These are phyloP conservation scores for Gavia stellata DNA, from an alignment of 2,113 vertebrate species.

Conservation along the genomic window DNA sequence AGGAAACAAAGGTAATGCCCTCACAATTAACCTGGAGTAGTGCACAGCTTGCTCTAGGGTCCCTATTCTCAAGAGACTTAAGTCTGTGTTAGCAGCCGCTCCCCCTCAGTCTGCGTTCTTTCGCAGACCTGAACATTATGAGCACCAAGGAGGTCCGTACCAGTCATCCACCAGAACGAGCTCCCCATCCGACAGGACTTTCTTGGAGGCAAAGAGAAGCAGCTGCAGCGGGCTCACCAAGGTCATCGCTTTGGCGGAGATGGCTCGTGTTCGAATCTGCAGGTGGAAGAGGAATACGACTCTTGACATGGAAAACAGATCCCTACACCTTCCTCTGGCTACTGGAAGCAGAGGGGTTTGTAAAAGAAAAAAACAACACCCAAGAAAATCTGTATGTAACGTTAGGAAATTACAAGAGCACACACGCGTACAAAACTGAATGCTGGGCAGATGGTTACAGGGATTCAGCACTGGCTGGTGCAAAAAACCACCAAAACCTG, in stretches of 20 bases:
- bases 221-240: conserved; percentile 92
- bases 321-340: background rate
- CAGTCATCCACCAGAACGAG: conserved; percentile 88
- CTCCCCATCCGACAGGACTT: conserved; percentile 83
- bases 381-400: background rate
- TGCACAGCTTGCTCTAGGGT: background rate
- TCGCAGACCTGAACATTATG: background rate
- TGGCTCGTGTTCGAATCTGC: conserved; percentile 93
- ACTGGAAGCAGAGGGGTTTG: background rate
- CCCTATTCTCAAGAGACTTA: background rate
- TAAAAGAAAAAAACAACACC: background rate
- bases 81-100: background rate
- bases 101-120: background rate
- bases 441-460: background rate
- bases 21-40: background rate
- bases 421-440: accelerated
- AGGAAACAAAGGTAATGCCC: background rate
- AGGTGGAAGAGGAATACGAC: background rate
- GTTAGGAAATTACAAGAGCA: background rate
- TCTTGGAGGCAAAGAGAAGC: conserved; percentile 92
- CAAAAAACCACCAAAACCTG: background rate
- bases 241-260: conserved; percentile 96
- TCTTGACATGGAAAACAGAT: background rate
- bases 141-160: conserved; percentile 65
- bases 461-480: background rate